Evolutionary conservation across 2,888 invertebrate species (phyloP).

Genomic region (Drosophila leonis): DNA sequence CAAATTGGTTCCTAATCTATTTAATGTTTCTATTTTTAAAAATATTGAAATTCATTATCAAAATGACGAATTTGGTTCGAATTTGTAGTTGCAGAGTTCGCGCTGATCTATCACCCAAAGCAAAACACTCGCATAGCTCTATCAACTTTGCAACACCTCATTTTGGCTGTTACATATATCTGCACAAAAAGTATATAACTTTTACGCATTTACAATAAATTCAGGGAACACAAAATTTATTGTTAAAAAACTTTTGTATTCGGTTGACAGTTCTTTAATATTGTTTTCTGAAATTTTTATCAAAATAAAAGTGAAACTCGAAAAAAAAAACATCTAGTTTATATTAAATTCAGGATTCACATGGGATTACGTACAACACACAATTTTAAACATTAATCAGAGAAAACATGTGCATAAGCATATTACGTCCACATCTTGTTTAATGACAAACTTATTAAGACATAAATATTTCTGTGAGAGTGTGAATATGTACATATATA

Average conservation of each 20-base stretch:
- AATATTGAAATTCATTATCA: no score
- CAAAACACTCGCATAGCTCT: no score
- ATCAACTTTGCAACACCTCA: no score
- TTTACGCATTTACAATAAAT: neutral
- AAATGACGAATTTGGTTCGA: no score
- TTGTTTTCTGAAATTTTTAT: no score
- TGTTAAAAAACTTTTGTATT: neutral
- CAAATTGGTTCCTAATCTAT: no score
- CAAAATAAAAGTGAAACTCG: neutral
- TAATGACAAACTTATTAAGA: slow-evolving; percentile 74
- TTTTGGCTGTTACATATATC: no score
- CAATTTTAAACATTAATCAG: slow-evolving; percentile 18
- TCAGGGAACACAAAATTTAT: neutral
- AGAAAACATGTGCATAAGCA: slow-evolving; percentile 19
- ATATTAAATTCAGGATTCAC: neutral
- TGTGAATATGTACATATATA: slow-evolving; percentile 11
- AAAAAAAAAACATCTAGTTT: neutral
- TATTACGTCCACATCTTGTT: slow-evolving; percentile 34
- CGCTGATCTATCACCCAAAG: no score
- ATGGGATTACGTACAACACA: neutral
- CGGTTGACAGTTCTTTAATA: neutral
- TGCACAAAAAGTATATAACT: neutral
- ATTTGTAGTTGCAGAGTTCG: no score
- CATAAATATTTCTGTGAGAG: slow-evolving; percentile 61
- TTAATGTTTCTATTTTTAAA: no score